Evolutionary conservation across 2,113 vertebrate genomes (phyloP).

Genomic region (Myotis lucifugus): DNA sequence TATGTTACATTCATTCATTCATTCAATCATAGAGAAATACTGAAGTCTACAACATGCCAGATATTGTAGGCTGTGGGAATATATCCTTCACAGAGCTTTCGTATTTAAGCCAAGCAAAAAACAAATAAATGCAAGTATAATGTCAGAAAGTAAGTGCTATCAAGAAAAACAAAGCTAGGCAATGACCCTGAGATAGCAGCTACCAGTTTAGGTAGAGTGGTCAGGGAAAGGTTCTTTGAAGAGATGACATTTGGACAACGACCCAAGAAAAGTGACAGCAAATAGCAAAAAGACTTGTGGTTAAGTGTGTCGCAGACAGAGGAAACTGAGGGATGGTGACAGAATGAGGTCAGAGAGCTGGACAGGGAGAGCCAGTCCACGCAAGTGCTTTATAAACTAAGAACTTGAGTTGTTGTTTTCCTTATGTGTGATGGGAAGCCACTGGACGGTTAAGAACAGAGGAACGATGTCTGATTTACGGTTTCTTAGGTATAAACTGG

Average conservation of each 20-base stretch:
- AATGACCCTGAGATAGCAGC: not conserved
- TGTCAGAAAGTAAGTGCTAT: not conserved
- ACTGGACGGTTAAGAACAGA: not conserved
- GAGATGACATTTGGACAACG: not conserved
- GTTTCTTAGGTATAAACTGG: not conserved
- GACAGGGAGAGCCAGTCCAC: not conserved
- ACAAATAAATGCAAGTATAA: not conserved
- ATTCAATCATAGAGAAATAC: not conserved
- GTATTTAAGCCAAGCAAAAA: not conserved
- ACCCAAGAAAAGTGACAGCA: not conserved
- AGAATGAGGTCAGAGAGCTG: not conserved
- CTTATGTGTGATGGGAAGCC: not conserved
- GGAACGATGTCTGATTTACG: not conserved
- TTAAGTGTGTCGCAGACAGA: not conserved
- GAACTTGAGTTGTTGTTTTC: not conserved
- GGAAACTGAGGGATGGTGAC: not conserved
- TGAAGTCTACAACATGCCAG: not conserved
- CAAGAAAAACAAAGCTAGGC: not conserved
- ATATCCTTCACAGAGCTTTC: not conserved
- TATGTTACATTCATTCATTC: not conserved
- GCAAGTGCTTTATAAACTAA: not conserved
- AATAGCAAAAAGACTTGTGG: not conserved
- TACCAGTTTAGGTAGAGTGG: not conserved
- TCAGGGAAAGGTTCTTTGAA: not conserved
- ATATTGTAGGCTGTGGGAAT: not conserved